Percentiles rank a stretch among this genome's conserved stretches.
These are phyloP conservation scores for Aphis craccivora DNA, from an alignment of 1,140 invertebrate species.

Conservation along the genomic window DNA sequence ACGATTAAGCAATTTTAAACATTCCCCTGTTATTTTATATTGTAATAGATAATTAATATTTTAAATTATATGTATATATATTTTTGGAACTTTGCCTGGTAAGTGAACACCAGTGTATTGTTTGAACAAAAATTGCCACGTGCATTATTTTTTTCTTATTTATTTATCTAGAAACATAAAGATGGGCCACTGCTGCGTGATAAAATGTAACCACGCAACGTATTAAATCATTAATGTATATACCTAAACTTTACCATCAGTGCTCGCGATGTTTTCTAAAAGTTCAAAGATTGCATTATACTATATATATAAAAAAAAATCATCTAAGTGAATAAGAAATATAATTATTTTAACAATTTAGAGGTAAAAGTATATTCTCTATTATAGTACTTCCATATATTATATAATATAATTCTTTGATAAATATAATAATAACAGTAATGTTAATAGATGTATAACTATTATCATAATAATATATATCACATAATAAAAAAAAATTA, in stretches of 20 bases:
- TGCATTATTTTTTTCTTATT: not conserved
- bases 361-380: not conserved
- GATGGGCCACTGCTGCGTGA: not conserved
- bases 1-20: not conserved
- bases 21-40: not conserved
- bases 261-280: not conserved
- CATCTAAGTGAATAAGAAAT: not conserved
- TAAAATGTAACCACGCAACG: not conserved
- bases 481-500: no score
- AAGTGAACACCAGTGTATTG: not conserved
- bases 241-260: not conserved
- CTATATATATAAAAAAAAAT: not conserved
- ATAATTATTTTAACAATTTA: not conserved
- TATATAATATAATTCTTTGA: no score
- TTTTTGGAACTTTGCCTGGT: not conserved
- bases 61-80: not conserved
- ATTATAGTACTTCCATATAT: not conserved
- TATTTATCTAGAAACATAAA: conserved; percentile 23
- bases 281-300: not conserved
- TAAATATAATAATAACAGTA: no score
- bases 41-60: not conserved
- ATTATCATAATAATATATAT: no score
- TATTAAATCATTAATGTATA: conserved; percentile 29
- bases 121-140: not conserved
- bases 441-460: no score